phyloP scores from a whole-genome alignment of 2,113 vertebrate species.

The Prinia subflava region DNA sequence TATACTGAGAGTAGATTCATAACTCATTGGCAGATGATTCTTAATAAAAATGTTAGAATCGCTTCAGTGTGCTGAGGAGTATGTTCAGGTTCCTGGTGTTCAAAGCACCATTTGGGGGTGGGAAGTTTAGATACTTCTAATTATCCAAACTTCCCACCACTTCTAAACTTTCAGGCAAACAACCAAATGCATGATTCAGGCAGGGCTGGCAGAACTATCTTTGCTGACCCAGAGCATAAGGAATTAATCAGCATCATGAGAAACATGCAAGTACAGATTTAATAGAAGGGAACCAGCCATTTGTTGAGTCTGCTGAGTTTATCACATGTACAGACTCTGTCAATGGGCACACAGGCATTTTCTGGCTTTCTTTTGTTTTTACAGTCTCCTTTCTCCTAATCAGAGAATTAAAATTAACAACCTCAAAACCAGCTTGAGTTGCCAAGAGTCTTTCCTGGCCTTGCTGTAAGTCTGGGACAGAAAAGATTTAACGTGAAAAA shows the following conservation, averaged over 20 bases:
- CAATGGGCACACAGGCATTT: background rate
- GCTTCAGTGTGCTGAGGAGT: background rate
- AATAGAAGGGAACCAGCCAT: background rate
- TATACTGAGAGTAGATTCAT: background rate
- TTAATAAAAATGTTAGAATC: background rate
- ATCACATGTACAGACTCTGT: accelerated
- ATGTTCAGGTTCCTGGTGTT: background rate
- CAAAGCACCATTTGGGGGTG: background rate
- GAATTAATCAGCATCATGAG: background rate
- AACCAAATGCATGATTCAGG: background rate
- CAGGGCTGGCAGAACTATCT: background rate
- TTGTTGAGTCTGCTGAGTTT: background rate
- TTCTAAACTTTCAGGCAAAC: background rate
- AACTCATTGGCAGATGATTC: background rate
- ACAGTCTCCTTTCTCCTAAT: background rate
- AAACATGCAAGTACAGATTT: slow-evolving; percentile 3
- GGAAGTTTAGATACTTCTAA: background rate
- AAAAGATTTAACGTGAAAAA: slow-evolving; percentile 74
- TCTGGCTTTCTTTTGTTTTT: slow-evolving; percentile 10
- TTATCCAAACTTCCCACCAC: background rate
- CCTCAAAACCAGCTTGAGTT: background rate
- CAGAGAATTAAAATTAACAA: slow-evolving; percentile 3
- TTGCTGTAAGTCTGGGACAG: slow-evolving; percentile 34
- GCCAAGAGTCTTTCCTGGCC: background rate
- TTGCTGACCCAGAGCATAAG: slow-evolving; percentile 23